Base-by-base conservation (phyloP, 2,888 invertebrate genomes). In the Nysson spinosus region DNA sequence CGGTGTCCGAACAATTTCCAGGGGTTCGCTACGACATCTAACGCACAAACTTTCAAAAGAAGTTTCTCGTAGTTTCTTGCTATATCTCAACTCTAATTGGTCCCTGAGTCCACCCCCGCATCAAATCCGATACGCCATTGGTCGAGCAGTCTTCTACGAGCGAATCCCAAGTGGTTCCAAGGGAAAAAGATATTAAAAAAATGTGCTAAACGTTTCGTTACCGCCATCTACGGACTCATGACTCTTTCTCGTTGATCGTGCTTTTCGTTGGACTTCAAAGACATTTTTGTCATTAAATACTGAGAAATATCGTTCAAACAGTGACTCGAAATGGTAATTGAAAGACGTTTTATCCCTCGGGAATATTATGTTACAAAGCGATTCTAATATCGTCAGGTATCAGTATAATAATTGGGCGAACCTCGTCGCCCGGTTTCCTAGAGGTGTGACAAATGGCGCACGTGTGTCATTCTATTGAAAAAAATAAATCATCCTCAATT, bases 391-490 rank as follows among this genome's bases (percentile, higher is more conserved):
- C 16, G 4, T 34, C 4, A 39, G 16, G 39, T 17, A 49, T 51
- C 22, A 7, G 3, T 37, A 17, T 43, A 34, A 9, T 6, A 35
- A 26, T 5, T 32, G 1, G 1, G 5, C 16, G 32, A 16, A 1
- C 16, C 34, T 20, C 12, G 9, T 46, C 37, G 35, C 28, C 50
- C 47, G 62, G 58, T 60, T 42, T 56, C 32, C 16, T 4, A 20
- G 55, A 70, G 66, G 54, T 54, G 51, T 79, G 78, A 80, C 74
- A 78, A 82, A 82, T 82, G 79, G 77, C 77, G 80, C 81, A 83
- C 82, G 77, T 84, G 82, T 77, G 47, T 69, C 62, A 47, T 34
- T 47, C n/a, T n/a, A 7, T 35, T 47, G 9, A 17, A 28, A 43
- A 17, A 28, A 30, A 28, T 30, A 28, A 44, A 44, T 30, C 14